A percentile compares a stretch with the other conserved stretches of the same genome.
Evolutionary conservation across 2,113 vertebrate genomes (phyloP).

Genomic region (Ophiodon elongatus): DNA sequence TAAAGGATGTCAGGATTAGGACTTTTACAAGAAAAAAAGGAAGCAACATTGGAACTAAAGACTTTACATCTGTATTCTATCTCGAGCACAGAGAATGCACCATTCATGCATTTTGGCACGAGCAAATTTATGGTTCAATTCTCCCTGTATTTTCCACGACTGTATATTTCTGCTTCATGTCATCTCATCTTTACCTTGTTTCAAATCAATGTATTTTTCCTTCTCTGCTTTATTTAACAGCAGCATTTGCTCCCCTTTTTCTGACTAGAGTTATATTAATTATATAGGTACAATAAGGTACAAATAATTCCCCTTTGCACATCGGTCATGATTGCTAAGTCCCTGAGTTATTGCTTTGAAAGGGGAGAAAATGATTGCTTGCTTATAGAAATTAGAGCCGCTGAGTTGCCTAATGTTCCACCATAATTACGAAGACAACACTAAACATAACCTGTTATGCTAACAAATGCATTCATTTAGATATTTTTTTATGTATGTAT

Average conservation of each 20-base stretch:
- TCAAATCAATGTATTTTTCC: conserved; percentile 17
- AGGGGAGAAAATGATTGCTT: no score
- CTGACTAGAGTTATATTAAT: neutral
- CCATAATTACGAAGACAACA: conserved; percentile 11
- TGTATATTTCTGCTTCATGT: conserved; percentile 12
- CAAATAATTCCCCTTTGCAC: conserved; percentile 8
- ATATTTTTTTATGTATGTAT: no score
- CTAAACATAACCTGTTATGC: conserved; percentile 2
- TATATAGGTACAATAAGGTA: neutral
- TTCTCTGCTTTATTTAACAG: conserved; percentile 32
- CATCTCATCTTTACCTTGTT: conserved; percentile 3
- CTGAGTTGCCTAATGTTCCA: conserved; percentile 5
- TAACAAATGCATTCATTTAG: conserved; percentile 21
- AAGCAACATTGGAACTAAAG: neutral
- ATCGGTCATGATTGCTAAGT: conserved; percentile 9
- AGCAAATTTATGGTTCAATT: conserved; percentile 28
- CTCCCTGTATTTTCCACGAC: conserved; percentile 4
- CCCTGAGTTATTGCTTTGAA: neutral
- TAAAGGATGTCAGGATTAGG: neutral
- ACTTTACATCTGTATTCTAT: neutral
- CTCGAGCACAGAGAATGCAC: neutral
- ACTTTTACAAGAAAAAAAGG: neutral
- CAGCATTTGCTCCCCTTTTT: conserved; percentile 24
- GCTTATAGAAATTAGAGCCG: neutral
- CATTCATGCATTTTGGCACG: conserved; percentile 11